Evolutionary conservation across 2,113 vertebrate species (phyloP).

Genomic region (Chloropsis hardwickii): DNA sequence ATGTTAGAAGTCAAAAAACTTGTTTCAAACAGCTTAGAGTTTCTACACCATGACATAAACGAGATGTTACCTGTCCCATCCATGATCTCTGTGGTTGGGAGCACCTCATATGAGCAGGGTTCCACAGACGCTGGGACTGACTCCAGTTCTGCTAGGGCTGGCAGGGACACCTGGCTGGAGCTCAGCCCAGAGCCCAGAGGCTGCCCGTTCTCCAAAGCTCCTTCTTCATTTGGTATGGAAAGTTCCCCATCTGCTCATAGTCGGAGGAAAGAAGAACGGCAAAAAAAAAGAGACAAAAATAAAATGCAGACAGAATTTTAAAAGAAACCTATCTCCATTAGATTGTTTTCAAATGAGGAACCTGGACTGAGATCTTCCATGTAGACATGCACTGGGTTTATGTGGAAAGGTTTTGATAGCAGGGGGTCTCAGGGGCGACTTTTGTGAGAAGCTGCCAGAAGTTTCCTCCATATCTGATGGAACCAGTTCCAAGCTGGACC

Average conservation of each 20-base stretch:
- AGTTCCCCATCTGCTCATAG: conserved; percentile 78
- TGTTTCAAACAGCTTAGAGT: not conserved
- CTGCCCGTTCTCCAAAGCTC: conserved; percentile 85
- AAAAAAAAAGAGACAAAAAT: not conserved
- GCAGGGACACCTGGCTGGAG: conserved; percentile 74
- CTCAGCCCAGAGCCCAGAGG: conserved; percentile 75
- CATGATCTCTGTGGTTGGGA: conserved; percentile 83
- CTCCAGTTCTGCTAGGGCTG: conserved; percentile 79
- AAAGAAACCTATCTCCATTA: not conserved
- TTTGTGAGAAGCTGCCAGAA: not conserved
- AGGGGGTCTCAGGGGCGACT: not conserved
- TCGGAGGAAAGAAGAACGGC: not conserved
- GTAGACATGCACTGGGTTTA: not conserved
- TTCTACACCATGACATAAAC: not conserved
- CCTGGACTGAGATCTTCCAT: not conserved
- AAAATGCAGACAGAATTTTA: not conserved
- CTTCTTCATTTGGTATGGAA: conserved; percentile 81
- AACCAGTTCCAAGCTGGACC: not conserved
- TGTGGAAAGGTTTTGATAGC: not conserved
- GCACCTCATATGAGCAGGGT: conserved; percentile 76
- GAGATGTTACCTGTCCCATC: conserved; percentile 84
- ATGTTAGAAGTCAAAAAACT: not conserved
- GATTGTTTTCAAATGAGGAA: not conserved
- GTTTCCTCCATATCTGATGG: not conserved
- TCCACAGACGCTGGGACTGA: conserved; percentile 73